Base-by-base conservation (phyloP, 2,797 vertebrate genomes). In the Tragelaphus eurycerus region DNA sequence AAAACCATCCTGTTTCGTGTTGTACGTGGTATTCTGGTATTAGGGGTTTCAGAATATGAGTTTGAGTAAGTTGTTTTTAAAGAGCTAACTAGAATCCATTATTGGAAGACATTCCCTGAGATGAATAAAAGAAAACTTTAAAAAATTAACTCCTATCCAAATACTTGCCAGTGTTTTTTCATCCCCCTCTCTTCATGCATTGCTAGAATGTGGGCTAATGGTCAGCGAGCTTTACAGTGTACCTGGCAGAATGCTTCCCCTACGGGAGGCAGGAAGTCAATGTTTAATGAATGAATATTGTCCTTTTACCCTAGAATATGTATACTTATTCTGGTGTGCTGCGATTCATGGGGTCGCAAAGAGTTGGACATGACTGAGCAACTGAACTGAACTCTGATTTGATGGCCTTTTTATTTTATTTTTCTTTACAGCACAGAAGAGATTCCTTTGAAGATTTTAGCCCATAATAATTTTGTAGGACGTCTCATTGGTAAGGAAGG, bases 381-480 rank as follows among this genome's bases (percentile, higher is more conserved):
- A 43, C 43, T 43, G 43, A 43, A 43, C 43, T 43, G 43, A 43
- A 43, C 7, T 38, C 76, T 82, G 52, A 90, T 91, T 76, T 95
- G 59, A 46, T 94, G 46, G 62, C 64, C 29, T 0, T 86, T 85
- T 94, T 95, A 92, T 59, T 16, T 84, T 89, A 89, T 90, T 60
- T 82, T 15, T 52, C 34, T 94, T 96, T 99, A 97, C 98, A 99
- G 99, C 95, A 99, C 99, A 97, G 99, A 99, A 98, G 99, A 99
- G 98, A 99, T 99, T 98, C 99, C 99, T 55, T 98, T 99, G 98
- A 99, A 99, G 99, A 99, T 99, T 97, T 98, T 99, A 98, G 99
- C 99, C 95, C 99, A 99, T 98, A 99, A 99, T 98, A 99, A 99
- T 98, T 99, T 99, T 97, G 99, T 99, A 4, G 99, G 99, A 31